These are phyloP conservation scores for Sciurus carolinensis DNA, from an alignment of 2,797 vertebrate genomes.

Conservation along the genomic window DNA sequence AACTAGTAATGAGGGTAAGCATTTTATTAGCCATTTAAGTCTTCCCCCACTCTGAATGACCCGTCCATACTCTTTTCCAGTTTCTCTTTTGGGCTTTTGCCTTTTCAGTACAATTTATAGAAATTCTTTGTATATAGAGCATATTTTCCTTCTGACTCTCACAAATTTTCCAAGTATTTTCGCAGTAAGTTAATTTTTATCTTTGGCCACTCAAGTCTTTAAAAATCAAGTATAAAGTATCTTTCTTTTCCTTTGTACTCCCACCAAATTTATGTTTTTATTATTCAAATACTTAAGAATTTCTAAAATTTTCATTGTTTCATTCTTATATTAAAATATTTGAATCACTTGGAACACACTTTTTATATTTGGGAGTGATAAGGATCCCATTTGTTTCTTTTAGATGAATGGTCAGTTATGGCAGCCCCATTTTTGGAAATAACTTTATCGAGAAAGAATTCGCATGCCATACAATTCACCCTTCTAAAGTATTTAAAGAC, in stretches of 20 bases:
- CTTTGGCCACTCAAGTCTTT: slow-evolving; percentile 29
- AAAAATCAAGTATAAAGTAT: neutral
- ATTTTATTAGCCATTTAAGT: slow-evolving; percentile 24
- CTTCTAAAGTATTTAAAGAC: neutral
- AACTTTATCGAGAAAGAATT: slow-evolving; percentile 48
- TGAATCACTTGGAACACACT: neutral
- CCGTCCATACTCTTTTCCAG: neutral
- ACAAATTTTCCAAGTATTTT: slow-evolving; percentile 43
- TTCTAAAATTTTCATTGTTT: slow-evolving; percentile 52
- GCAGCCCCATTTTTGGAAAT: neutral
- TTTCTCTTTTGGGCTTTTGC: slow-evolving; percentile 48
- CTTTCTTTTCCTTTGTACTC: slow-evolving; percentile 33
- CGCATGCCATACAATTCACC: neutral
- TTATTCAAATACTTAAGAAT: slow-evolving; percentile 29
- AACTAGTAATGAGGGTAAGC: neutral
- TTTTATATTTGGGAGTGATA: slow-evolving; percentile 23
- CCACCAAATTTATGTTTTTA: slow-evolving; percentile 36
- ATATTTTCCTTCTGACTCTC: slow-evolving; percentile 33
- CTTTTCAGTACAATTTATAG: slow-evolving; percentile 48
- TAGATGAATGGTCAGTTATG: neutral
- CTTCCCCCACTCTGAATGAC: neutral
- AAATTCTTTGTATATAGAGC: neutral
- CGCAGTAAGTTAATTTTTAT: slow-evolving; percentile 20
- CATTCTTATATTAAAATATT: slow-evolving; percentile 40
- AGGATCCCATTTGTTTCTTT: neutral